A percentile compares a stretch with the other conserved stretches of the same genome.
Evolutionary conservation across 2,113 vertebrate genomes (phyloP).

Genomic region (Taurulus bubalis): DNA sequence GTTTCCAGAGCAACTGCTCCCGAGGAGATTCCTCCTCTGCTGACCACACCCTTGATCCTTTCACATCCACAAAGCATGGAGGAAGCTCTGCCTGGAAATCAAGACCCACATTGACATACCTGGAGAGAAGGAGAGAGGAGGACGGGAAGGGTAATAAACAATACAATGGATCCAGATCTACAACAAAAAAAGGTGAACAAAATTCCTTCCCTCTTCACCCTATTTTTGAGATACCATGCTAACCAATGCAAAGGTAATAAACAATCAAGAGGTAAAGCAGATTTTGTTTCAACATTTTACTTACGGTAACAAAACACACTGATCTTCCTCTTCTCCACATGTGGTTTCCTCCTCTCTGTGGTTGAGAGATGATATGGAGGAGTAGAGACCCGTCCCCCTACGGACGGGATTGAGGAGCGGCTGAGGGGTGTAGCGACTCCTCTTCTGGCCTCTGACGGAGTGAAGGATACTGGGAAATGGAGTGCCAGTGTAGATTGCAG

Average conservation of each 20-base stretch:
- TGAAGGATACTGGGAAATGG: slow-evolving; percentile 81
- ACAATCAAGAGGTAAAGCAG: background rate
- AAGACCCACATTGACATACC: slow-evolving; percentile 79
- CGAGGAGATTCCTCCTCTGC: slow-evolving; percentile 36
- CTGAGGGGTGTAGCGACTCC: slow-evolving; percentile 76
- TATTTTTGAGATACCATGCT: background rate
- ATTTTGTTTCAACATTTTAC: slow-evolving; percentile 12
- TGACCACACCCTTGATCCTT: background rate
- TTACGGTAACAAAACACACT: slow-evolving; percentile 55
- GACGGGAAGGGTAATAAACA: too few relatives aligned
- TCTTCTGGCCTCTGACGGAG: slow-evolving; percentile 27
- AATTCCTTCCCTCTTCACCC: background rate
- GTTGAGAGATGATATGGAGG: slow-evolving; percentile 56
- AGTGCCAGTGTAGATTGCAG: slow-evolving; percentile 62
- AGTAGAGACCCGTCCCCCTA: slow-evolving; percentile 78
- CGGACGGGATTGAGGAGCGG: slow-evolving; percentile 84
- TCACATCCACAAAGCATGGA: slow-evolving; percentile 12
- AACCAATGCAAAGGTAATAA: background rate
- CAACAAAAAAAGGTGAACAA: background rate
- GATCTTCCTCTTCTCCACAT: slow-evolving; percentile 31
- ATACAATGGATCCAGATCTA: background rate
- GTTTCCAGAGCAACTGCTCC: slow-evolving; percentile 84
- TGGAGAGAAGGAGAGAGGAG: slow-evolving; percentile 37
- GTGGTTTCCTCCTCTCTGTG: slow-evolving; percentile 24
- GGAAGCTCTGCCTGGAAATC: slow-evolving; percentile 83